Evolutionary conservation across 2,113 vertebrate genomes (phyloP), one percentile per base, ranked within the genome.

Genomic region (Leptobrachium leishanense): DNA sequence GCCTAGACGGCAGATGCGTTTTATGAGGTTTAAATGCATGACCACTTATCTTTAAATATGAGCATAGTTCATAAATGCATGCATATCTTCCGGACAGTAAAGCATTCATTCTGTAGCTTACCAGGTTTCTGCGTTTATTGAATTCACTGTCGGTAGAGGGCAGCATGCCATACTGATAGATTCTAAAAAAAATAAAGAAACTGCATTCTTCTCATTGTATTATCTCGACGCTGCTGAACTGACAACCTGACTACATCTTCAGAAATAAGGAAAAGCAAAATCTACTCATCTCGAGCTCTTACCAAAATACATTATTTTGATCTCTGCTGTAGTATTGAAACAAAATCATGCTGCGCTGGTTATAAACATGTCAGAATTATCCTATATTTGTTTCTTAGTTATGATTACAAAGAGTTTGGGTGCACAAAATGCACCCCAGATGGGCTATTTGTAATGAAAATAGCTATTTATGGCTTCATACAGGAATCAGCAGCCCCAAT

Each of bases 141-240:
- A 63, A 8, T 12, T 53, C 31, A n/a, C 54, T 15, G 46, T 64
- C 77, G 72, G 77, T 66, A 79, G 77, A 79, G 77, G 77, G 77
- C 77, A 79, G 77, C 72, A 59, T 79, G 64, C 53, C 69, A 72
- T 66, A 72, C 43, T 10, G 71, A 63, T 44, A 76, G 6, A 13
- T n/a, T 7, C 41, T 31, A 3, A 42, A 46, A 44, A 31, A 39
- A 13, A 31, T 31, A 31, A 76, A 46, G 66, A 40, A 62, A 63
- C 54, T 59, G 59, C 53, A 54, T 59, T 72, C 39, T 65, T 9
- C 46, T 44, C 69, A 66, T 72, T 79, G 62, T 43, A 66, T 72
- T 79, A 15, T 39, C 44, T 1, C 55, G 13, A 12, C 13, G 55
- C 55, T 59, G 55, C 55, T 59, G 55, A 59, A 59, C 10, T 2